Conservation (phyloP, 2,797 vertebrate genomes). For the Clarias platycephalus region DNA sequence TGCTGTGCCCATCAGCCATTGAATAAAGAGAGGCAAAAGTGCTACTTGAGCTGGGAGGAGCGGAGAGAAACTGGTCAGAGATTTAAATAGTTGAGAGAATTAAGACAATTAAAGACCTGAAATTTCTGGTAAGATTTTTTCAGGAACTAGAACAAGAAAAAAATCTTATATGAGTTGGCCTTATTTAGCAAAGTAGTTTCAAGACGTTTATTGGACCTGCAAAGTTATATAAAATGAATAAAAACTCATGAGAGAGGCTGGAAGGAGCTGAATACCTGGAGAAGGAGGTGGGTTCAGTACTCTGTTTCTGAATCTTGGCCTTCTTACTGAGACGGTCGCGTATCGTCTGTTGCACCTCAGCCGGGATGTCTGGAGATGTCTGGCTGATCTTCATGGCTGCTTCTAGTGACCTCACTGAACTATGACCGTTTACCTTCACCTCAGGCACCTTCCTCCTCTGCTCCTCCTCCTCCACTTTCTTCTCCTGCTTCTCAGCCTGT, state of each 20-base stretch:
- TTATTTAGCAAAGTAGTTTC: background rate
- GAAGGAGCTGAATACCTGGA: constrained; percentile 79
- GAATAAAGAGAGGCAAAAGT: background rate
- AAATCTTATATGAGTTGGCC: background rate
- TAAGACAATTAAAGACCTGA: background rate
- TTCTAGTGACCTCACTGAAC: constrained; percentile 80
- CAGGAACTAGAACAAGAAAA: background rate
- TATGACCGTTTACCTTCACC: constrained; percentile 76
- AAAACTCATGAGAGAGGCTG: background rate
- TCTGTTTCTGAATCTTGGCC: constrained; percentile 93
- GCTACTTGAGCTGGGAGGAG: background rate
- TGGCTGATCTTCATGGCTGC: constrained; percentile 98
- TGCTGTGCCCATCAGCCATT: background rate
- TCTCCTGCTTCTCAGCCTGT: constrained; percentile 34
- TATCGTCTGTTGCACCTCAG: constrained; percentile 91
- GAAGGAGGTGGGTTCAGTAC: constrained; percentile 93
- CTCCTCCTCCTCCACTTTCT: constrained; percentile 73
- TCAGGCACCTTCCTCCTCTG: constrained; percentile 81
- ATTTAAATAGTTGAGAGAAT: background rate
- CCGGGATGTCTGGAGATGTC: constrained; percentile 96
- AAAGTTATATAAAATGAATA: background rate
- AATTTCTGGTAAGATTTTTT: background rate
- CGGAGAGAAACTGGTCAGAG: background rate
- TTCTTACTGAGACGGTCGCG: constrained; percentile 88
- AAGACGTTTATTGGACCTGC: background rate